Conservation (phyloP, 2,888 invertebrate genomes). For the Cabera pusaria region DNA sequence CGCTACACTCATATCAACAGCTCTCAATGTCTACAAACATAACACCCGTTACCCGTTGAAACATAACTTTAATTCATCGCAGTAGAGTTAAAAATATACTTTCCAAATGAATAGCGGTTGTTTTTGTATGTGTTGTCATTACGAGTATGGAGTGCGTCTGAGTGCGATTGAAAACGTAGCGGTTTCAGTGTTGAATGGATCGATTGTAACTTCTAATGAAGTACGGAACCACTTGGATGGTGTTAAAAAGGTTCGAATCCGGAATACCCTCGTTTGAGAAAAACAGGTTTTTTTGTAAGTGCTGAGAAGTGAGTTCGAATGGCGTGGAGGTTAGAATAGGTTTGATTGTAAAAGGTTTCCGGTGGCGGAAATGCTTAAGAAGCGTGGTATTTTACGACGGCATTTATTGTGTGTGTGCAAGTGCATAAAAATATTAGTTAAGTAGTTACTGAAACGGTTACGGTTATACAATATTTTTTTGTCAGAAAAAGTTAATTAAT, state of each 20-base stretch:
- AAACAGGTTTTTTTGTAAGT: slow-evolving; percentile 25
- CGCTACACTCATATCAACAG: slow-evolving; percentile 42
- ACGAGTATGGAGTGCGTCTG: slow-evolving; percentile 44
- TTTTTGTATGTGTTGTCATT: slow-evolving; percentile 33
- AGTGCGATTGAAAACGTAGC: slow-evolving; percentile 38
- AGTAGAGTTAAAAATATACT: slow-evolving; percentile 17
- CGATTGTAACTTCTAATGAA: slow-evolving; percentile 31
- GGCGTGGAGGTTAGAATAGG: slow-evolving; percentile 16
- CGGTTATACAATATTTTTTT: too few relatives aligned
- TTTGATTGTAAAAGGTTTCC: slow-evolving; percentile 23
- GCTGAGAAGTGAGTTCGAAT: slow-evolving; percentile 14
- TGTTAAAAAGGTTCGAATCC: slow-evolving; percentile 43
- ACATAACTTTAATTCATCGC: slow-evolving; percentile 3
- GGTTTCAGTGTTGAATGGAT: slow-evolving; percentile 24
- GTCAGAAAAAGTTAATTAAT: too few relatives aligned
- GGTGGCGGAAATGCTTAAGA: slow-evolving; percentile 11
- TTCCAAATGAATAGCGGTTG: not conserved
- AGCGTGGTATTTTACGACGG: slow-evolving; percentile 12
- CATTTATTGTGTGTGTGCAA: slow-evolving; percentile 6
- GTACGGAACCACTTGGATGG: slow-evolving; percentile 31
- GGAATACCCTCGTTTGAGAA: slow-evolving; percentile 24
- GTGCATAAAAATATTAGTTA: too few relatives aligned
- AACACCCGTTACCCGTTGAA: slow-evolving; percentile 10
- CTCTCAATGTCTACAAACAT: slow-evolving; percentile 40
- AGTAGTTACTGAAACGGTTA: too few relatives aligned